These are phyloP conservation scores for Exaiptasia diaphana DNA, from an alignment of 64 coral and sea anemone species.

Conservation along the genomic window DNA sequence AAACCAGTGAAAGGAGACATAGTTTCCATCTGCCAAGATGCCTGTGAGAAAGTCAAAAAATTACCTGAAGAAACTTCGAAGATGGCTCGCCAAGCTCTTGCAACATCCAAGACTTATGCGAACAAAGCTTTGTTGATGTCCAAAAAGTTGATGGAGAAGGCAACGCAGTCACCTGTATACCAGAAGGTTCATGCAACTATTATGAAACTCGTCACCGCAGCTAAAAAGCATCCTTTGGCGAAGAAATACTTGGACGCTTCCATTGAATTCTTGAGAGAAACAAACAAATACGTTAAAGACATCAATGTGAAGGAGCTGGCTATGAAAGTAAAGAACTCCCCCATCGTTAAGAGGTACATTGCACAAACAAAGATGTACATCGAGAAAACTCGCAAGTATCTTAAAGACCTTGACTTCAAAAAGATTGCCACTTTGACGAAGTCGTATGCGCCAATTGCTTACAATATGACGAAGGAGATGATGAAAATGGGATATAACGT, in stretches of 20 bases:
- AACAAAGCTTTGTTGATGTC: constrained; percentile 26
- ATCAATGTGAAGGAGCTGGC: constrained; percentile 12
- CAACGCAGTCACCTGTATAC: neutral
- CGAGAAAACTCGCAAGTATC: neutral
- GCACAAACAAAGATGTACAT: neutral
- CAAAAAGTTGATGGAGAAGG: constrained; percentile 3
- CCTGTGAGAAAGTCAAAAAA: constrained; percentile 37
- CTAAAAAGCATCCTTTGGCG: constrained; percentile 54
- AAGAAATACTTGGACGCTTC: constrained; percentile 17
- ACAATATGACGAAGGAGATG: constrained; percentile 1
- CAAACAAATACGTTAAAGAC: constrained; percentile 8
- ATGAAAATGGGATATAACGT: neutral
- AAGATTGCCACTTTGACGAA: neutral
- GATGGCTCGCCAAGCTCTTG: constrained; percentile 43
- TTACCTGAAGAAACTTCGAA: constrained; percentile 19
- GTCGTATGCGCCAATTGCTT: constrained; percentile 1
- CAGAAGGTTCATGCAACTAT: constrained; percentile 35
- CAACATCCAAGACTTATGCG: constrained; percentile 32
- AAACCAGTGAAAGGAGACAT: constrained; percentile 46
- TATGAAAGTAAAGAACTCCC: neutral
- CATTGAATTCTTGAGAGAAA: constrained; percentile 51
- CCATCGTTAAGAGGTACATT: neutral
- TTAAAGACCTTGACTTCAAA: neutral
- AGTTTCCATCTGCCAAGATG: constrained; percentile 16
- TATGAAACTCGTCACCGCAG: constrained; percentile 42